These are phyloP conservation scores for Diadophis punctatus DNA, from an alignment of 2,113 vertebrate species.

Conservation along the genomic window DNA sequence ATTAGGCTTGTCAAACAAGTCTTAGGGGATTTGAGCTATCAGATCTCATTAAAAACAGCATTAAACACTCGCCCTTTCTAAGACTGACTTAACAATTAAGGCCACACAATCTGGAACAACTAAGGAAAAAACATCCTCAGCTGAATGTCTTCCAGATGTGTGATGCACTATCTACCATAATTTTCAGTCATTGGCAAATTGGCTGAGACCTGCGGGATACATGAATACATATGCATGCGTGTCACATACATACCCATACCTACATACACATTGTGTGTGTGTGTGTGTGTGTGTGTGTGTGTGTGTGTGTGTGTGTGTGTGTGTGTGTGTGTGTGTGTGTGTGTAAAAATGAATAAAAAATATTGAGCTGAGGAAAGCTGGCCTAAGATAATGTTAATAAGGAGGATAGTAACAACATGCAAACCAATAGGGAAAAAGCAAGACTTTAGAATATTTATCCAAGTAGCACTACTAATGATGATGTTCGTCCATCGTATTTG, in stretches of 20 bases:
- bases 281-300: neutral
- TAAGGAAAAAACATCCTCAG: neutral
- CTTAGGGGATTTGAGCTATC: constrained; percentile 12
- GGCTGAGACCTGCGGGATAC: neutral
- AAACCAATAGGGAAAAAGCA: neutral
- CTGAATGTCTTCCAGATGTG: neutral
- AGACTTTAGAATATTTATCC: neutral
- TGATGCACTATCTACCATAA: neutral
- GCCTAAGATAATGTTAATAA: neutral
- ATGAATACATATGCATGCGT: neutral
- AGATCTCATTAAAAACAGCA: constrained; percentile 14
- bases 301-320: neutral
- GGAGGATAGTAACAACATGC: neutral
- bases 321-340: too few relatives aligned
- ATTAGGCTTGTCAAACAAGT: constrained; percentile 14
- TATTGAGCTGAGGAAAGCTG: neutral
- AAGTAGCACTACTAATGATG: neutral
- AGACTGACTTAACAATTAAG: constrained; percentile 4
- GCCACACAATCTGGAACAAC: neutral
- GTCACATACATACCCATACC: neutral
- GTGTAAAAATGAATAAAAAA: neutral
- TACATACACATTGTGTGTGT: neutral
- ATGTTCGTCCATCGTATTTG: too few relatives aligned
- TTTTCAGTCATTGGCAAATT: neutral
- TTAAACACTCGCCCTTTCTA: constrained; percentile 15